These are phyloP conservation scores for Dynastes grantii DNA, from an alignment of 2,888 invertebrate species.

Conservation along the genomic window DNA sequence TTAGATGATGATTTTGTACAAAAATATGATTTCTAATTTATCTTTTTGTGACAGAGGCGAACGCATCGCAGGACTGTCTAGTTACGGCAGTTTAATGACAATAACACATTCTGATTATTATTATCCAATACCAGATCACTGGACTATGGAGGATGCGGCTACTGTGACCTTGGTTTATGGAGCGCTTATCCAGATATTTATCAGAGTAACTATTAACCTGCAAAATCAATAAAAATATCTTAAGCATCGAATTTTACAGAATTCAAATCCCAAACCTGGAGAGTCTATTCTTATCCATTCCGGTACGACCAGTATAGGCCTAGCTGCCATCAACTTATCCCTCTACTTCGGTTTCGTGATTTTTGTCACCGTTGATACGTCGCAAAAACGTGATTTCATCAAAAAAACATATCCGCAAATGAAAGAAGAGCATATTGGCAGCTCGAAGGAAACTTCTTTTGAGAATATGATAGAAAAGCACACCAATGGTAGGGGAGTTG, in stretches of 20 bases:
- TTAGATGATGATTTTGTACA: conserved; percentile 31
- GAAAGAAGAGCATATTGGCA: conserved; percentile 82
- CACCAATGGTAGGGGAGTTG: conserved; percentile 91
- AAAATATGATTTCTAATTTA: neutral
- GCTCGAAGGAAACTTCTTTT: conserved; percentile 90
- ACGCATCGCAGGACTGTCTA: conserved; percentile 79
- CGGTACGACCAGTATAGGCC: conserved; percentile 82
- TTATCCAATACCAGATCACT: conserved; percentile 81
- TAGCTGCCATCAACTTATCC: conserved; percentile 83
- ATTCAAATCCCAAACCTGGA: neutral
- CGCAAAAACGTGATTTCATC: conserved; percentile 77
- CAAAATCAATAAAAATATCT: too few relatives aligned
- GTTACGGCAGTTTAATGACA: conserved; percentile 75
- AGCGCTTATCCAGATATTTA: too few relatives aligned
- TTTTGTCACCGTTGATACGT: conserved; percentile 81
- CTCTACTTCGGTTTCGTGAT: conserved; percentile 78
- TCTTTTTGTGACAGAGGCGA: conserved; percentile 70
- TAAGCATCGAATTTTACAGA: neutral
- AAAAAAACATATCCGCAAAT: conserved; percentile 72
- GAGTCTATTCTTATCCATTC: conserved; percentile 74
- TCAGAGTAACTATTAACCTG: too few relatives aligned
- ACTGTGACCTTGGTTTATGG: conserved; percentile 83
- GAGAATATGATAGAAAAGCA: conserved; percentile 87
- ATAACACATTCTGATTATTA: conserved; percentile 74
- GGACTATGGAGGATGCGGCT: conserved; percentile 83